Conservation (phyloP, 2,888 invertebrate species). For the Clusia tigrina region DNA sequence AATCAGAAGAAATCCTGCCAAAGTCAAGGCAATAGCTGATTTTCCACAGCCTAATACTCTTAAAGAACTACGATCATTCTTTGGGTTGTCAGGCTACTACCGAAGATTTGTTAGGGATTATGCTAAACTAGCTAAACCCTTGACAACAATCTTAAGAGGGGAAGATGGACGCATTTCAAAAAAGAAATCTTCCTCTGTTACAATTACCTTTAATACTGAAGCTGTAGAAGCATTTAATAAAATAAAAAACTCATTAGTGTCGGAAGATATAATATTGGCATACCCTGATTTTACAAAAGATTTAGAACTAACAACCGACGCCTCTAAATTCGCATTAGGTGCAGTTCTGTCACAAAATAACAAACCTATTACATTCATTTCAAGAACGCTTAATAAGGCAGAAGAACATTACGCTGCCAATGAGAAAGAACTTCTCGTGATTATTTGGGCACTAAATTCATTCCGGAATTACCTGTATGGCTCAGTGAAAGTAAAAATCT, state of each 20-base stretch:
- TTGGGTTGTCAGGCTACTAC: conserved; percentile 16
- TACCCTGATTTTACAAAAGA: background rate
- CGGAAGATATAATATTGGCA: background rate
- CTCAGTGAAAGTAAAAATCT: too few species aligned
- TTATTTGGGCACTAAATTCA: too few species aligned
- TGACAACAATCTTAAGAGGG: conserved; percentile 16
- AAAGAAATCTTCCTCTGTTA: background rate
- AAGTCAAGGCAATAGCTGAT: conserved; percentile 25
- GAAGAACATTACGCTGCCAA: too few species aligned
- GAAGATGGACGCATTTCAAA: conserved; percentile 12
- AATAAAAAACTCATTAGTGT: background rate
- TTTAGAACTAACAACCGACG: background rate
- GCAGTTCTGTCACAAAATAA: background rate
- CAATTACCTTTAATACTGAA: background rate
- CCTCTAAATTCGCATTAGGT: background rate
- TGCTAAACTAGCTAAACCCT: conserved; percentile 14
- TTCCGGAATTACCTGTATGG: too few species aligned
- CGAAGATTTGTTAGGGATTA: conserved; percentile 6
- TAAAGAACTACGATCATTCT: background rate
- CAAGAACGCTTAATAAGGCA: too few species aligned
- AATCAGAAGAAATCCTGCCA: conserved; percentile 32
- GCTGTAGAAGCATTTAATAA: background rate
- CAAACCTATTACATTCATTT: too few species aligned
- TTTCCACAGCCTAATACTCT: background rate
- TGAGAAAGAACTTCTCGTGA: too few species aligned